Conservation (phyloP, 2,797 vertebrate genomes). For the Spheniscus humboldti region DNA sequence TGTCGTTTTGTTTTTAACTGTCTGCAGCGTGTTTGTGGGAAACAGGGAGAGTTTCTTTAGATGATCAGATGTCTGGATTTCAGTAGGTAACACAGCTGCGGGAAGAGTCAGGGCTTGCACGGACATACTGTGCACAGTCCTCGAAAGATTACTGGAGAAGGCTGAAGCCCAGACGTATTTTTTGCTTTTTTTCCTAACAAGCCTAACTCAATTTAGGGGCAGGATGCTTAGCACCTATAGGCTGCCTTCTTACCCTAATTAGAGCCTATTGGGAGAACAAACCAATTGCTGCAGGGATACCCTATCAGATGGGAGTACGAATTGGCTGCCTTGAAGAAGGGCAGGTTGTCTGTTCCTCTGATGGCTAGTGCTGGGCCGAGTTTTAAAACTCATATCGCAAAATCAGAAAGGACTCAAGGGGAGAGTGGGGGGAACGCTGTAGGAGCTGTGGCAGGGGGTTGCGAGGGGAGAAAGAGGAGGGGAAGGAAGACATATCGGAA, state of each 20-base stretch:
- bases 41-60: neutral
- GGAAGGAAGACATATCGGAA: fast-evolving
- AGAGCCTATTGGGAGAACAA: neutral
- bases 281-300: fast-evolving
- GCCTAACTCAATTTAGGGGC: neutral
- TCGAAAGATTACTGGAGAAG: neutral
- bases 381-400: fast-evolving
- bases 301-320: fast-evolving
- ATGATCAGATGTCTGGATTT: neutral
- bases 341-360: fast-evolving
- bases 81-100: neutral
- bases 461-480: neutral
- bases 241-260: neutral
- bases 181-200: neutral
- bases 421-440: fast-evolving
- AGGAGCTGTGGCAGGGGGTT: fast-evolving
- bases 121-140: neutral
- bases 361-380: fast-evolving
- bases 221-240: neutral
- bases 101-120: neutral
- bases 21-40: neutral
- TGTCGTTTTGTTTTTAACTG: neutral
- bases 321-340: neutral
- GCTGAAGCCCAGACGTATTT: neutral
- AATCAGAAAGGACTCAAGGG: fast-evolving